phyloP scores from a whole-genome alignment of 2,113 vertebrate genomes.

The Melanerpes formicivorus region DNA sequence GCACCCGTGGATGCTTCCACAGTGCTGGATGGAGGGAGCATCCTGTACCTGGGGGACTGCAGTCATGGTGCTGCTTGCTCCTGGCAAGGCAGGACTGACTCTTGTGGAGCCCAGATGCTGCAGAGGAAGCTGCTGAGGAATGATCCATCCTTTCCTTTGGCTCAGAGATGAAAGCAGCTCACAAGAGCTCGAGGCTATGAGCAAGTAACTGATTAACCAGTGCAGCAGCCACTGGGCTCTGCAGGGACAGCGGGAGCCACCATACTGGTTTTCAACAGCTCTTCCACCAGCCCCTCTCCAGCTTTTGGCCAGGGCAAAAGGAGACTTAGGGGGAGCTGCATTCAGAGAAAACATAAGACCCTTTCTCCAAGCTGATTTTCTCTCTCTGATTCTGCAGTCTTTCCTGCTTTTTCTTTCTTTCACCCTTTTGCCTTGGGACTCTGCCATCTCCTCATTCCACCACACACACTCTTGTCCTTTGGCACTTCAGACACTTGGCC shows the following conservation, averaged over 20 bases:
- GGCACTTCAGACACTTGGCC: not conserved
- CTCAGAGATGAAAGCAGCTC: slow-evolving; percentile 31
- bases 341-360: not conserved
- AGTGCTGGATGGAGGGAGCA: fast-evolving
- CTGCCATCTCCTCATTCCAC: not conserved
- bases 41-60: fast-evolving
- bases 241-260: not conserved
- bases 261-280: not conserved
- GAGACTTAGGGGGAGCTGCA: not conserved
- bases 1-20: not conserved
- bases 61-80: not conserved
- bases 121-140: slow-evolving; percentile 54
- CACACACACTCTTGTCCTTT: not conserved
- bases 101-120: not conserved
- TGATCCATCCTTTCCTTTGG: slow-evolving; percentile 44
- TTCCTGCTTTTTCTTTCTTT: not conserved
- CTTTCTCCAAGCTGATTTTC: not conserved
- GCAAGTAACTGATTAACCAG: slow-evolving; percentile 54
- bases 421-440: not conserved
- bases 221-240: not conserved
- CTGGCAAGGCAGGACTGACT: not conserved
- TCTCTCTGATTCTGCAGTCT: not conserved
- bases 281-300: not conserved
- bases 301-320: not conserved
- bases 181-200: not conserved